Evolutionary conservation across 1,140 invertebrate genomes (phyloP), one percentile per base, ranked within the genome.

Genomic region (Charaxes varanes): DNA sequence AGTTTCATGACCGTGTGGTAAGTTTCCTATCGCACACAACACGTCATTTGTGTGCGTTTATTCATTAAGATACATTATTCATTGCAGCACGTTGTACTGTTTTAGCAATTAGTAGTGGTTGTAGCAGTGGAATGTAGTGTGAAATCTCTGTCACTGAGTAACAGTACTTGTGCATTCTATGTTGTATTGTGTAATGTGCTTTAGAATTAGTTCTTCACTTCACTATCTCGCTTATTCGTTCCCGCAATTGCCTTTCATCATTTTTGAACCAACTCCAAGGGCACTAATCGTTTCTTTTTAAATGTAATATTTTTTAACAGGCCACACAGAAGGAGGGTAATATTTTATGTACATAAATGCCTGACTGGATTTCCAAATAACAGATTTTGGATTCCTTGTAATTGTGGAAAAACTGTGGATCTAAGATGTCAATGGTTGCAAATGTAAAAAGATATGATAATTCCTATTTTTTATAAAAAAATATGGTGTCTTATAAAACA

Each of bases 1-100:
- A 92, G 90, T 88, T 93, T 92, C 89, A 91, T 93, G 89, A 92
- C 90, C 80, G 90, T 93, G 76, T 93, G 92, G 92, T 93, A 92
- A 94, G 92, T 94, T 51, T n/a, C n/a, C 32, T 56, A 64, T 65
- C 51, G 59, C 66, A 47, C 54, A 48, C 61, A 44, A 53, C 36
- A 38, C 54, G 37, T 48, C 30, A 21, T 23, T n/a, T 38, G 53
- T 53, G 45, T 48, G 44, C 48, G 22, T 48, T 36, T 50, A 41
- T 28, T 47, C 50, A 58, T 54, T 49, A 17, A n/a, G 28, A 14
- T 31, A 31, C 15, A 17, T 31, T 31, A 31, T 44, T 43, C 38
- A 52, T 52, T 35, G 43, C 41, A 46, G 56, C 56, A 60, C 56
- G 56, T 48, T 41, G 50, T 50, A 45, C 13, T 22, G 28, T 28